phyloP scores from a whole-genome alignment of 2,113 vertebrate species.

The cat (Felis catus) region DNA sequence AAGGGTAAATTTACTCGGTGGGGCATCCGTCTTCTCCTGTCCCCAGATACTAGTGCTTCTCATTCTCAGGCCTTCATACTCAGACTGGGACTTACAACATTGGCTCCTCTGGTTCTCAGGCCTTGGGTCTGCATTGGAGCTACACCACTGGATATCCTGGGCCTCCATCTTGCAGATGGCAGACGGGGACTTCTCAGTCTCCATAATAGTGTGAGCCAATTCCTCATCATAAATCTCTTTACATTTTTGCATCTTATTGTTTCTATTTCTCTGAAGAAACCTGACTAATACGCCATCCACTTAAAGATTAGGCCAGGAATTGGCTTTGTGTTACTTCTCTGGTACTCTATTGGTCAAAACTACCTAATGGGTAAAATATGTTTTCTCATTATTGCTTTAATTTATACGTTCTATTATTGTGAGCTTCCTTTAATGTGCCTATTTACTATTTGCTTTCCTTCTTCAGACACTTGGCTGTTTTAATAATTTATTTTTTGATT shows the following conservation, averaged over 20 bases:
- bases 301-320: background rate
- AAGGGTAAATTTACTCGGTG: background rate
- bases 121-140: background rate
- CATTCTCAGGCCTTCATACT: background rate
- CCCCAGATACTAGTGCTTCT: background rate
- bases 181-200: background rate
- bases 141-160: background rate
- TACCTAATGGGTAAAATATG: background rate
- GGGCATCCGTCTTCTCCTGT: background rate
- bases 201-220: background rate
- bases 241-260: background rate
- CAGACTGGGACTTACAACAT: background rate
- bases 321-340: background rate
- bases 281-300: background rate
- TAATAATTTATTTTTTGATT: conserved; percentile 5
- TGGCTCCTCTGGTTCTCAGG: background rate
- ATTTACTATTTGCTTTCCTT: background rate
- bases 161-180: background rate
- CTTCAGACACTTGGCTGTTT: conserved; percentile 15
- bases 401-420: background rate
- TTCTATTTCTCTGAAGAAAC: background rate
- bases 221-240: background rate
- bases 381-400: background rate
- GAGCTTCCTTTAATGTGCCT: background rate
- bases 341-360: background rate